phyloP scores from a whole-genome alignment of 1,140 invertebrate species.

The Bursaphelenchus mucronatus region DNA sequence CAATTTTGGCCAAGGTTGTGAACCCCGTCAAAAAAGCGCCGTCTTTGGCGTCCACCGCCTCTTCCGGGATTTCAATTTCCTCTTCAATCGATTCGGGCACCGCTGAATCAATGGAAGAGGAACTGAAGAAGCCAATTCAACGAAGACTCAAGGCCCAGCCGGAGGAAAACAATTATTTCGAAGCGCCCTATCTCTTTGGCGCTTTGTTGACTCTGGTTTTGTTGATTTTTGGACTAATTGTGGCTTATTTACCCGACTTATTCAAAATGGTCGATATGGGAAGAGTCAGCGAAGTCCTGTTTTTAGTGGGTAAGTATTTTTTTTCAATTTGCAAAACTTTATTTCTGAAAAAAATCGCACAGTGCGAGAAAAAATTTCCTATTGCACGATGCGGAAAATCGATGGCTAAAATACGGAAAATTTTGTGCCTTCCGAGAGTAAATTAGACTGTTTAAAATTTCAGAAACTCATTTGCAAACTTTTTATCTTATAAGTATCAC shows the following conservation, averaged over 20 bases:
- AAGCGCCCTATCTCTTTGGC: too few relatives aligned
- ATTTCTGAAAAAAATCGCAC: too few relatives aligned
- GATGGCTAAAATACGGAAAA: conserved; percentile 9
- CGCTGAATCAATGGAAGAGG: too few relatives aligned
- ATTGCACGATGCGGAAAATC: conserved; percentile 2
- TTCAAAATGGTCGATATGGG: too few relatives aligned
- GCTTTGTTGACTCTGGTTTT: too few relatives aligned
- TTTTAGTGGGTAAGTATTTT: too few relatives aligned
- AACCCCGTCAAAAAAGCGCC: conserved; percentile 4
- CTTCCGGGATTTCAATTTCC: conserved; percentile 26
- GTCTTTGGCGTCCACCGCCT: conserved; percentile 28
- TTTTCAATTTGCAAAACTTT: too few relatives aligned
- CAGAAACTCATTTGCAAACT: conserved; percentile 23
- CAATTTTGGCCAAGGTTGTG: conserved; percentile 9
- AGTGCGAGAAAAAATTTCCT: too few relatives aligned
- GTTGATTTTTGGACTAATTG: too few relatives aligned
- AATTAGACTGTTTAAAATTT: conserved; percentile 41
- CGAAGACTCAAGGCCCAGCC: conserved; percentile 24
- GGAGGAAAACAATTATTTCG: conserved; percentile 18
- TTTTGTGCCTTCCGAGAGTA: conserved; percentile 18
- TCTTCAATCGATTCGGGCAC: conserved; percentile 9
- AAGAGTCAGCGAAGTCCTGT: too few relatives aligned
- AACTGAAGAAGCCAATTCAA: conserved; percentile 24
- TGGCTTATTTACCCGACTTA: too few relatives aligned
- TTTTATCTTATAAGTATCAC: conserved; percentile 14